These are phyloP conservation scores for Nomia melanderi DNA, from an alignment of 1,140 invertebrate genomes.

Conservation along the genomic window DNA sequence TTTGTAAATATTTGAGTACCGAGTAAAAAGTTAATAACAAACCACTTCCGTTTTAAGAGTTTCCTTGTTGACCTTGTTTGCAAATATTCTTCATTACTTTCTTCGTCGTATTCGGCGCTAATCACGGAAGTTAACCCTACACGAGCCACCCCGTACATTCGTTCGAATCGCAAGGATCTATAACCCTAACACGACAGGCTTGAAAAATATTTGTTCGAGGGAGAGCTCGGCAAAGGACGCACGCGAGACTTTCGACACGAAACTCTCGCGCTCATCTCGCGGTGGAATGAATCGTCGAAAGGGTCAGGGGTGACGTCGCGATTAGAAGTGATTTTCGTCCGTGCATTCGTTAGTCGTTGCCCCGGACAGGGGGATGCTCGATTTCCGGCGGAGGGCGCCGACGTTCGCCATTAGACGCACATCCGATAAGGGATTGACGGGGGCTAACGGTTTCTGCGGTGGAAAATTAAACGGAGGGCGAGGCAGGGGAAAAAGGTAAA, in stretches of 20 bases:
- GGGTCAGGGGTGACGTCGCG: constrained; percentile 35
- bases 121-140: too few species aligned
- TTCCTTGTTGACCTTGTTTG: too few species aligned
- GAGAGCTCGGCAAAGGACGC: not conserved
- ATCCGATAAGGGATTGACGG: constrained; percentile 42
- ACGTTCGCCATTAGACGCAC: constrained; percentile 43
- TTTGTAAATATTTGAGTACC: too few species aligned
- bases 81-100: too few species aligned
- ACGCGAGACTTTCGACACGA: constrained; percentile 8
- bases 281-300: constrained; percentile 35
- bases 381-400: constrained; percentile 25
- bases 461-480: constrained; percentile 45
- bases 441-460: constrained; percentile 34
- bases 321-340: constrained; percentile 48
- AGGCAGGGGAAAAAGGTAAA: constrained; percentile 23
- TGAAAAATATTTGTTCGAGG: not conserved
- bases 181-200: too few species aligned
- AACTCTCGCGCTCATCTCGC: not conserved
- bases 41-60: too few species aligned
- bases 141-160: too few species aligned
- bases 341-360: constrained; percentile 40
- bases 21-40: too few species aligned
- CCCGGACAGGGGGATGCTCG: constrained; percentile 14
- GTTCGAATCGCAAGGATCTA: too few species aligned
- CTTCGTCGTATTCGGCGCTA: too few species aligned